Evolutionary conservation across 2,888 invertebrate species (phyloP), one percentile per base, ranked within the genome.

Genomic region (Dasysyrphus albostriatus): DNA sequence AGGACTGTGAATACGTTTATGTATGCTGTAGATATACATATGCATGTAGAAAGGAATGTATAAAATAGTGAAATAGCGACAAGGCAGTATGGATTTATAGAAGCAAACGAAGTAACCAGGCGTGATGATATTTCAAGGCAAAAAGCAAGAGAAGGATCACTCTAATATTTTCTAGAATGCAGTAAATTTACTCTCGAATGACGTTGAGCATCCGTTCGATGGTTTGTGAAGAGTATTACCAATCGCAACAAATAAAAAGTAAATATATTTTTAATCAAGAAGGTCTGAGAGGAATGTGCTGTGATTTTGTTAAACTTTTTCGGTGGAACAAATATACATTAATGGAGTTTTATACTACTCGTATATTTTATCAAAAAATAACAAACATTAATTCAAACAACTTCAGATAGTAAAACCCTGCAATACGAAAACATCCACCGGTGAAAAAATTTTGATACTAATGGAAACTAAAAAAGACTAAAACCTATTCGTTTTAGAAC

Each of bases 121-220:
- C 73, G 49, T 69, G 69, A 69, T 44, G 63, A 42, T 47, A 67
- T 61, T 51, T 58, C 59, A 32, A 12, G 42, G 29, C 19, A n/a
- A 61, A 54, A 75, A 47, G 73, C 32, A 32, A 44, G 47, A 51
- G 77, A 74, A 63, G 69, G 61, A 81, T 69, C 81, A 61, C 73
- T 77, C 74, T 74, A 78, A 76, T 85, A 85, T 78, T 82, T 85
- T 63, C 67, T 78, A 56, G 74, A 81, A 82, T 85, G 85, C 85
- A 85, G 85, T 85, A 85, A 85, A 85, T 85, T 85, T 77, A 85
- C 73, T 76, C 84, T 76, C 67, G 72, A 84, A 84, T 72, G 79
- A 59, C 75, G 69, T 74, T 47, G 63, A 70, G 6, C 51, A 69
- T 54, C 54, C 69, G 16, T 37, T 51, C 51, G 32, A 69, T 69